Evolutionary conservation across 2,888 invertebrate species (phyloP).

Genomic region (Petrophora chlorosata): DNA sequence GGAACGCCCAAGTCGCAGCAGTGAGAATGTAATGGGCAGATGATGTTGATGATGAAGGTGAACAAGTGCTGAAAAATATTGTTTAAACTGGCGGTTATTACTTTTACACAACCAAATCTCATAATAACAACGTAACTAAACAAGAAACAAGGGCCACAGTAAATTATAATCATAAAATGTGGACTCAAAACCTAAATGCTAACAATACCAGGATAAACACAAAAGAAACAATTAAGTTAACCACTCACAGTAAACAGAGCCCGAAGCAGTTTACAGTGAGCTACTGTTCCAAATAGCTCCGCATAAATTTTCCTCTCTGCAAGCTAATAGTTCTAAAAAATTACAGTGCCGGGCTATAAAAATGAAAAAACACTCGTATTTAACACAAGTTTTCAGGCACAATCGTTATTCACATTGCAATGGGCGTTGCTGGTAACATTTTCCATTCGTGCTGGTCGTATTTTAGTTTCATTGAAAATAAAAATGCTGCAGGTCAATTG

Average conservation of each 20-base stretch:
- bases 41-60: no score
- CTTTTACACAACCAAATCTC: no score
- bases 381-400: constrained; percentile 30
- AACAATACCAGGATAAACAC: background rate
- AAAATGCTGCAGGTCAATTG: constrained; percentile 55
- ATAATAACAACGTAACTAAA: no score
- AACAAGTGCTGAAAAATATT: no score
- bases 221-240: constrained; percentile 1
- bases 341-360: constrained; percentile 18
- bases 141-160: no score
- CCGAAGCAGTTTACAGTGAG: no score
- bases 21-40: no score
- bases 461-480: constrained; percentile 32
- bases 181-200: background rate
- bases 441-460: constrained; percentile 28
- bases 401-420: constrained; percentile 36
- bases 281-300: background rate
- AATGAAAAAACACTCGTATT: constrained; percentile 25
- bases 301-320: constrained; percentile 12
- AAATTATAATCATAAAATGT: background rate
- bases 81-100: no score
- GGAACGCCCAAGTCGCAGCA: no score
- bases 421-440: constrained; percentile 30
- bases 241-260: background rate
- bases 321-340: constrained; percentile 22